Evolutionary conservation across 2,888 invertebrate species (phyloP), one percentile per base, ranked within the genome.

Genomic region (Nomada fabriciana): DNA sequence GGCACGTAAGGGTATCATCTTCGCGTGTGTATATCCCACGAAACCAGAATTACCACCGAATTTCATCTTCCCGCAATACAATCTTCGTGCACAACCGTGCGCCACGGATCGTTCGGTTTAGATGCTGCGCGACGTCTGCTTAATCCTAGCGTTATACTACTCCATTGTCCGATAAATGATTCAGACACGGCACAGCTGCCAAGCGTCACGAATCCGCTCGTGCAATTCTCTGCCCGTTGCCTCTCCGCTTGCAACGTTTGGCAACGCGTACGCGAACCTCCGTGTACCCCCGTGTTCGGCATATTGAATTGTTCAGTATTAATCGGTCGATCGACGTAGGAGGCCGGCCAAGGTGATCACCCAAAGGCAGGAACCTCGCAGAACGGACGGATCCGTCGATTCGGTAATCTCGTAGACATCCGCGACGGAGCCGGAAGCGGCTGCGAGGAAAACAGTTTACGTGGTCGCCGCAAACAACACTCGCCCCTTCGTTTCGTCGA

Each of bases 141-240:
- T 60, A 77, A 65, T 73, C 59, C 23, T 69, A n/a, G 59, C 18
- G 72, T 68, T 73, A 47, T 69, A 60, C 77, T 25, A 81, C 81
- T 77, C 53, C 57, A 65, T 72, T 53, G 20, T 50, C 64, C 59
- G 73, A 25, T 73, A 47, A 73, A 78, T 77, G 73, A 77, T 72
- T 55, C 68, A 64, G 52, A 52, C 43, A 20, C 43, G 43, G 52
- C 43, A 25, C 52, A 29, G 52, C 65, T 65, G 55, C 50, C 47
- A 50, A 20, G 52, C 47, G 61, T 69, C 61, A 42, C 43, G 29
- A 57, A 42, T 52, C 42, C 9, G 42, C 50, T 36, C 11, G 64
- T 29, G 63, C 52, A 52, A 52, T 23, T 25, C 23, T n/a, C 11
- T n/a, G 18, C 43, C 43, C 43, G 23, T 25, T n/a, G 69, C n/a